Evolutionary conservation across 2,888 invertebrate genomes (phyloP).

Genomic region (Sarcophaga carnaria): DNA sequence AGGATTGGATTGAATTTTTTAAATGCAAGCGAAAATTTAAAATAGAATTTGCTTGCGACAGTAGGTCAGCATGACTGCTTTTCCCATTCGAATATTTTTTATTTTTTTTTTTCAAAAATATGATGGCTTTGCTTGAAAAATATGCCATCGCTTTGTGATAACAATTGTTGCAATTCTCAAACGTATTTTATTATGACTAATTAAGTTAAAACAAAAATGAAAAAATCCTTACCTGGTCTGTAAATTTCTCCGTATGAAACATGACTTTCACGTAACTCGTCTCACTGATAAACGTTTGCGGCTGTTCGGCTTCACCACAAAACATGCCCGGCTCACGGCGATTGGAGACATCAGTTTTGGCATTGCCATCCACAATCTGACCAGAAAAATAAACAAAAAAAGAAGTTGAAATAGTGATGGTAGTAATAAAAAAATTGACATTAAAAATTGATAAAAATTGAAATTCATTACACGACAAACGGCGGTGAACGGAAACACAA

Average conservation of each 20-base stretch:
- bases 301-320: conserved; percentile 96
- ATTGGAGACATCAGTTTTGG: conserved; percentile 93
- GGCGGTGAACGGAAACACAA: conserved; percentile 29
- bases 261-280: conserved; percentile 95
- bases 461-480: conserved; percentile 58
- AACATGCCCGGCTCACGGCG: conserved; percentile 94
- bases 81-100: too few relatives aligned
- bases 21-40: too few relatives aligned
- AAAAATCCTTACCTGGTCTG: conserved; percentile 86
- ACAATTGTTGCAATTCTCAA: too few relatives aligned
- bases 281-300: conserved; percentile 96
- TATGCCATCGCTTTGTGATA: too few relatives aligned
- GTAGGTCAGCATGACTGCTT: too few relatives aligned
- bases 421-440: conserved; percentile 20
- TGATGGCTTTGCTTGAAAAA: too few relatives aligned
- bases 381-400: conserved; percentile 73
- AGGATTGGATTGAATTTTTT: too few relatives aligned
- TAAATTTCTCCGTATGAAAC: conserved; percentile 96
- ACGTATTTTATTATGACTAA: too few relatives aligned
- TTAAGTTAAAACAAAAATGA: too few relatives aligned
- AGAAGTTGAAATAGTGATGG: background rate
- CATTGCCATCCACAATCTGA: conserved; percentile 95
- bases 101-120: too few relatives aligned
- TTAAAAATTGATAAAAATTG: conserved; percentile 62
- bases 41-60: too few relatives aligned